phyloP scores from a whole-genome alignment of 2,113 vertebrate species.

The Piliocolobus tephrosceles region DNA sequence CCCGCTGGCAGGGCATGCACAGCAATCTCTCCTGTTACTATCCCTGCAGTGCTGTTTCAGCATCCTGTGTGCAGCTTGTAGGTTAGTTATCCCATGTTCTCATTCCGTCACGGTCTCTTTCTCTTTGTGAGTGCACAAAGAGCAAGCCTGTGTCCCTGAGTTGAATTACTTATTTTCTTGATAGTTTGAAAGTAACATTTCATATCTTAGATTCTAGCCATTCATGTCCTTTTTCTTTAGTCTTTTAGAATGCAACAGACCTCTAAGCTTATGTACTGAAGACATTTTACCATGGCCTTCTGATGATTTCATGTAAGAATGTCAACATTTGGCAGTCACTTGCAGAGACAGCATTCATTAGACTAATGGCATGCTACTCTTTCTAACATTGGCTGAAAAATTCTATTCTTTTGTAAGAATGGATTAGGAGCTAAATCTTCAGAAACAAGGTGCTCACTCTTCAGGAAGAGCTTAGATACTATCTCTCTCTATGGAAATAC shows the following conservation, averaged over 20 bases:
- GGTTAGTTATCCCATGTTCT: too few relatives aligned
- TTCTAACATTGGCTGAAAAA: neutral
- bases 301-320: neutral
- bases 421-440: neutral
- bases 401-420: neutral
- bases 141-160: neutral
- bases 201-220: neutral
- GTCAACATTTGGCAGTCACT: neutral
- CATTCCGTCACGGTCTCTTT: neutral
- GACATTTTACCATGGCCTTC: neutral
- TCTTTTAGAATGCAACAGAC: neutral
- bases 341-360: neutral
- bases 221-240: neutral
- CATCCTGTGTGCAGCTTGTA: too few relatives aligned
- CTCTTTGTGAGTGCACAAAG: neutral
- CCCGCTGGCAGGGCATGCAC: rapidly evolving
- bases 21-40: neutral
- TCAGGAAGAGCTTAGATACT: neutral
- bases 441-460: neutral
- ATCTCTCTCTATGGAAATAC: neutral
- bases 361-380: neutral
- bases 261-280: neutral
- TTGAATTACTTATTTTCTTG: neutral
- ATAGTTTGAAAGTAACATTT: neutral
- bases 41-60: neutral